Conservation (phyloP, 2,797 vertebrate genomes). For the Gephyroberyx darwinii region DNA sequence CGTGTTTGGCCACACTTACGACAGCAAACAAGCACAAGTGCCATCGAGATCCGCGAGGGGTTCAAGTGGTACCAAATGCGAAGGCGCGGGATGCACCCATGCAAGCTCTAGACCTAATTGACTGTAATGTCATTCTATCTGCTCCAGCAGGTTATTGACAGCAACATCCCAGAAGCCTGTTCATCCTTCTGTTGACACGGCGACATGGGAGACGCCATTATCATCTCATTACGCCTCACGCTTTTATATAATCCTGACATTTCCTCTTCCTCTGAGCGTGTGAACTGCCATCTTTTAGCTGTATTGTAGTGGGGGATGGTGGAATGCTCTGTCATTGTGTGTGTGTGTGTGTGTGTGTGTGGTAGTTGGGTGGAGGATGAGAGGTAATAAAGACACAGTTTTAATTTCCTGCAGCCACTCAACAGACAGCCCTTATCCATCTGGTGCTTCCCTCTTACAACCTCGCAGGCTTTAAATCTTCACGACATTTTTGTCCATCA, state of each 20-base stretch:
- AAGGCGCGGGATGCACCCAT: conserved; percentile 57
- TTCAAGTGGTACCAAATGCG: conserved; percentile 47
- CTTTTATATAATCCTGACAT: conserved; percentile 74
- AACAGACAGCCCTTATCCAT: conserved; percentile 68
- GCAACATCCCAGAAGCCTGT: conserved; percentile 74
- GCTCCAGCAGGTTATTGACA: conserved; percentile 77
- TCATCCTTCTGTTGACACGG: conserved; percentile 75
- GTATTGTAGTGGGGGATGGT: conserved; percentile 48
- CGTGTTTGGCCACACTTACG: conserved; percentile 10
- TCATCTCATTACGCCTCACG: conserved; percentile 71
- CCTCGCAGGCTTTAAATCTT: conserved; percentile 55
- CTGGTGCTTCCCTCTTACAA: conserved; percentile 56
- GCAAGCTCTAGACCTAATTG: conserved; percentile 71
- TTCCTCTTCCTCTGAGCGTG: conserved; percentile 52
- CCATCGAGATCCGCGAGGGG: conserved; percentile 28
- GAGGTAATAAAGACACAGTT: conserved; percentile 67
- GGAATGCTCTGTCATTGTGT: conserved; percentile 10
- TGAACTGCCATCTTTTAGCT: conserved; percentile 44
- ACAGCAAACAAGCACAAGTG: conserved; percentile 27
- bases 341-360: conserved; percentile 12
- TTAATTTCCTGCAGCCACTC: conserved; percentile 73
- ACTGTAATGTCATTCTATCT: conserved; percentile 77
- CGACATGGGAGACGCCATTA: conserved; percentile 75
- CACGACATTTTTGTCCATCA: conserved; percentile 42
- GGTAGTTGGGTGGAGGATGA: no score